Evolutionary conservation across 2,888 invertebrate genomes (phyloP).

Genomic region (Theretra japonica): DNA sequence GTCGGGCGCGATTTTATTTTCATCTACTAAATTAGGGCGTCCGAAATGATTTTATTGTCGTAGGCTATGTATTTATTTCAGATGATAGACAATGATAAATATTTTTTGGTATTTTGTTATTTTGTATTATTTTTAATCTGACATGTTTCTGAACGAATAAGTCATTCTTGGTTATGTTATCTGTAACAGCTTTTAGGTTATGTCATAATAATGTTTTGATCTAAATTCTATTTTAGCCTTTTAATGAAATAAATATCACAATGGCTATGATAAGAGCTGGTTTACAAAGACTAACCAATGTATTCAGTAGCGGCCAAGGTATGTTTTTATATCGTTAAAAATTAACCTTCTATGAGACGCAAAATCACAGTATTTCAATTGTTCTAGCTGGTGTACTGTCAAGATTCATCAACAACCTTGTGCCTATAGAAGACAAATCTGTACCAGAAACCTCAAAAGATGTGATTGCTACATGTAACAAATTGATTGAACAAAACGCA

Average conservation of each 20-base stretch:
- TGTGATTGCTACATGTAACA: slow-evolving; percentile 87
- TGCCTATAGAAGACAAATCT: slow-evolving; percentile 55
- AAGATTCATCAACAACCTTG: slow-evolving; percentile 64
- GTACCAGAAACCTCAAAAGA: slow-evolving; percentile 69
- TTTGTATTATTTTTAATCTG: background rate
- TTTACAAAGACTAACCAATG: slow-evolving; percentile 62
- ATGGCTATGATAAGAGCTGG: slow-evolving; percentile 71
- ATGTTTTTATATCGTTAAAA: slow-evolving; percentile 29
- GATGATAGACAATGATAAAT: too few species aligned
- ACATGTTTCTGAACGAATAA: background rate
- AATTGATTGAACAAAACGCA: slow-evolving; percentile 82
- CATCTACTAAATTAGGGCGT: too few species aligned
- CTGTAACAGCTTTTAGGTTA: slow-evolving; percentile 43
- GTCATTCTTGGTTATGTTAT: background rate
- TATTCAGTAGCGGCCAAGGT: slow-evolving; percentile 65
- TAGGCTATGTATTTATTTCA: too few species aligned
- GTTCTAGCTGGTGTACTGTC: slow-evolving; percentile 70
- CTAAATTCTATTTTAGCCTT: background rate
- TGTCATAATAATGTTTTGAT: slow-evolving; percentile 38
- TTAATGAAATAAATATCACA: slow-evolving; percentile 27
- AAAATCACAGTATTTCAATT: background rate
- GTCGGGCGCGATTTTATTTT: too few species aligned
- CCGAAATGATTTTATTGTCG: too few species aligned
- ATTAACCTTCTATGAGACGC: background rate
- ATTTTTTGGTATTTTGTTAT: too few species aligned